Base-by-base conservation (phyloP, 2,888 invertebrate genomes). In the Agrochola lychnidis region DNA sequence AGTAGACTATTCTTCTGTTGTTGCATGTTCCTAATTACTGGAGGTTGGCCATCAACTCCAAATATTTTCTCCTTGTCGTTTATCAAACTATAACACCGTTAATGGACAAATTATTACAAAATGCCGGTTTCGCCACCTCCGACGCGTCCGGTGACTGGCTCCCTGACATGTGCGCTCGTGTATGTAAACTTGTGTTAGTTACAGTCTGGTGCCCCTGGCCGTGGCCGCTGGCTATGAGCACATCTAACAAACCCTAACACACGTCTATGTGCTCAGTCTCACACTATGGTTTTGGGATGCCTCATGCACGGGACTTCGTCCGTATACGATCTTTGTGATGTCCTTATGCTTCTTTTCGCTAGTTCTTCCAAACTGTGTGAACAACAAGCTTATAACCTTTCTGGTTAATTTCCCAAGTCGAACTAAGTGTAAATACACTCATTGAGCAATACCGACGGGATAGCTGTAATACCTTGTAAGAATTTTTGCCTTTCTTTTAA, bases 171-270 rank as follows among this genome's bases (percentile, higher is more conserved):
- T 51, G 82, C 82, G 25, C 30, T 36, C 81, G 70, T 51, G 81
- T 80, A 42, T 45, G 63, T 61, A 51, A 40, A 16, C 71, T 40
- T 51, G 63, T n/a, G 62, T 82, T 84, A 82, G 25, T 62, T 14
- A 71, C 82, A 84, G 82, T 82, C 82, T 84, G 71, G 56, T 71
- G 22, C 36, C 45, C 79, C 61, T 22, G 25, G 1, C 72, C 25
- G 14, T 61, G 67, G 63, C 63, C 80, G 53, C 9, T 71, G 53
- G 70, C 82, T 82, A 59, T 68, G 76, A 64, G 45, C 68, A 76
- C 82, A 56, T 51, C 51, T 59, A 36, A 81, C 56, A 36, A 19
- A 48, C 36, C 56, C 40, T 48, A 36, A 48, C 36, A 51, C 56
- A 51, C 16, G 10, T 10, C 22, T 40, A 6, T 51, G n/a, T 42